Conservation (phyloP, 53 echinoderm and acorn worm genomes). For the Mesocentrotus franciscanus region DNA sequence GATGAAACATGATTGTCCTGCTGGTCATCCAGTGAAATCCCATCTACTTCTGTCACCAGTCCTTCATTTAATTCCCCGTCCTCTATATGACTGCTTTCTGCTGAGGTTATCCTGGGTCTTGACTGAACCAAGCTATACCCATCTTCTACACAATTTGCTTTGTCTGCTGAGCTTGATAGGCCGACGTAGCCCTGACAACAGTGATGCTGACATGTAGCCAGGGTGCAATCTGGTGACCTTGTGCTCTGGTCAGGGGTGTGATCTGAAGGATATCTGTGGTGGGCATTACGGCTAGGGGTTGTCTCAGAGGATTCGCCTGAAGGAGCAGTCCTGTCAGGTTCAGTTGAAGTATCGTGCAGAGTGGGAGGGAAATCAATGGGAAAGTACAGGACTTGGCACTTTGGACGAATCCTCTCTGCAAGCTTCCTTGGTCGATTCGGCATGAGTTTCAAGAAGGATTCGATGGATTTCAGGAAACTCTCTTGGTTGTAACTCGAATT, state of each 20-base stretch:
- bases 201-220: background rate
- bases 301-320: background rate
- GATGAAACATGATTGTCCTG: background rate
- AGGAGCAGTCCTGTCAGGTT: background rate
- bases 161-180: background rate
- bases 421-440: slow-evolving; percentile 81
- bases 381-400: slow-evolving; percentile 89
- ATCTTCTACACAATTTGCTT: background rate
- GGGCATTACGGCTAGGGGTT: background rate
- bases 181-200: background rate
- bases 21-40: background rate
- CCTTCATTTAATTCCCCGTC: background rate
- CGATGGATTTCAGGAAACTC: slow-evolving; percentile 82
- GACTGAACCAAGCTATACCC: background rate
- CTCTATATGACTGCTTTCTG: background rate
- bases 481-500: slow-evolving; percentile 96
- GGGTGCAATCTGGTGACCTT: background rate
- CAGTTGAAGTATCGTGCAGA: background rate
- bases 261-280: background rate
- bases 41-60: background rate
- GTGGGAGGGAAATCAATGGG: slow-evolving; percentile 71
- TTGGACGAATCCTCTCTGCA: slow-evolving; percentile 78
- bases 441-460: slow-evolving; percentile 88
- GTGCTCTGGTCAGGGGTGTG: background rate
- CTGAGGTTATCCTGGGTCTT: background rate